Evolutionary conservation across 92 coral and sea anemone species (phyloP), one percentile per base, ranked within the genome.

Genomic region (Parazoanthus atlanticus): DNA sequence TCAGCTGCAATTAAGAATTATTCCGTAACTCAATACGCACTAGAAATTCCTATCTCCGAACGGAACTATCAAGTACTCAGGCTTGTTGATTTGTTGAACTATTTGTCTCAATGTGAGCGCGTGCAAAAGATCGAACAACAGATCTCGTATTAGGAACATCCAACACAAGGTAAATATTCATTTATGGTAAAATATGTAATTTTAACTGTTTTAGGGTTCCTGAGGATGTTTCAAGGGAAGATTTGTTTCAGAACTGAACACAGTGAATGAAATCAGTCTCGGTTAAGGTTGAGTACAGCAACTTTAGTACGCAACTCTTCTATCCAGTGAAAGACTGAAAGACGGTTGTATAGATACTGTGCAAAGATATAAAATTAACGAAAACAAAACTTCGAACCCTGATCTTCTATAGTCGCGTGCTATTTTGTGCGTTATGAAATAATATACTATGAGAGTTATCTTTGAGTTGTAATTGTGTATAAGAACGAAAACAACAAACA

Each of bases 1-100:
- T 71, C 87, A 84, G 87, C 78, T 40, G 56, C 40, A 84, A 84
- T 46, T 70, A 84, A 29, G 33, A 70, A 29, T 84, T 83, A 84
- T 33, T 70, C 67, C 87, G 87, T 84, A 84, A 84, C 54, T 28
- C 65, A 46, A 84, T 84, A 84, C 87, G 64, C 12, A 49, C 15
- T 70, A 15, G 74, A 69, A 70, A 84, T 70, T 70, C 87, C 78
- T 70, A 46, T 65, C 67, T 84, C 78, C 38, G 78, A 84, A 69
- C 32, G 87, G 76, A 84, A 70, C 78, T 43, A 46, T 41, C 65
- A 52, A 70, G 64, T 71, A 70, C 19, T 70, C 78, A 32, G 43
- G 77, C 43, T 84, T 84, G 87, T 84, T 71, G 69, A 84, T n/a
- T 84, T 84, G 43, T 76, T 76, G 41, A 84, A 74, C 17, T 38